Conservation (phyloP, 2,888 invertebrate genomes). For the Priocnemis perturbator region DNA sequence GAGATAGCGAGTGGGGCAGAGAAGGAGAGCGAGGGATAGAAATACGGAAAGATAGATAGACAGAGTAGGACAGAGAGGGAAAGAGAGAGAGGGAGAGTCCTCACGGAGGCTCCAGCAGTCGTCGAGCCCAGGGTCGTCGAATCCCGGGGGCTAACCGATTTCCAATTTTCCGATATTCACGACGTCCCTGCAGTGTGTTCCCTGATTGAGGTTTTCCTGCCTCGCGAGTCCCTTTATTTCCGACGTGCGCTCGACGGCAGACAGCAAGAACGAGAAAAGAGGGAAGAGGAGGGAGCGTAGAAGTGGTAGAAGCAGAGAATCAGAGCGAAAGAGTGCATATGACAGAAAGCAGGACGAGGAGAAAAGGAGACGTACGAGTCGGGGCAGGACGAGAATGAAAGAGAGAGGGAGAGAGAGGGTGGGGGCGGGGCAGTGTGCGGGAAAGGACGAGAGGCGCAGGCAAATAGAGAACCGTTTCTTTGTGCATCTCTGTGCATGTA, state of each 20-base stretch:
- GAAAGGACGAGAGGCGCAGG: constrained; percentile 14
- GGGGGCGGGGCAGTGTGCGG: constrained; percentile 17
- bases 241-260: constrained; percentile 12
- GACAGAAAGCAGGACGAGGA: constrained; percentile 13
- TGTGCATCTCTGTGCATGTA: constrained; percentile 10
- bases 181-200: constrained; percentile 51
- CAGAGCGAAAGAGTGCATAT: constrained; percentile 19
- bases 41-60: neutral
- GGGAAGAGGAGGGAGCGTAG: neutral
- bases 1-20: neutral
- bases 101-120: neutral
- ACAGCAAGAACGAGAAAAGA: constrained; percentile 18
- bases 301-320: constrained; percentile 13
- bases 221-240: constrained; percentile 42
- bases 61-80: neutral
- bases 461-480: constrained; percentile 28
- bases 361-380: constrained; percentile 16
- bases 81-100: neutral
- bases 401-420: constrained; percentile 17
- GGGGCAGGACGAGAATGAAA: neutral
- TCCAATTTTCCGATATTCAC: constrained; percentile 66
- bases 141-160: constrained; percentile 59
- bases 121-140: constrained; percentile 30
- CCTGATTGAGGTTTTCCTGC: constrained; percentile 56
- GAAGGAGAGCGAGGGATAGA: neutral